Percentiles rank a stretch among this genome's conserved stretches.
phyloP scores from a whole-genome alignment of 2,797 vertebrate species.

The Merluccius polli region DNA sequence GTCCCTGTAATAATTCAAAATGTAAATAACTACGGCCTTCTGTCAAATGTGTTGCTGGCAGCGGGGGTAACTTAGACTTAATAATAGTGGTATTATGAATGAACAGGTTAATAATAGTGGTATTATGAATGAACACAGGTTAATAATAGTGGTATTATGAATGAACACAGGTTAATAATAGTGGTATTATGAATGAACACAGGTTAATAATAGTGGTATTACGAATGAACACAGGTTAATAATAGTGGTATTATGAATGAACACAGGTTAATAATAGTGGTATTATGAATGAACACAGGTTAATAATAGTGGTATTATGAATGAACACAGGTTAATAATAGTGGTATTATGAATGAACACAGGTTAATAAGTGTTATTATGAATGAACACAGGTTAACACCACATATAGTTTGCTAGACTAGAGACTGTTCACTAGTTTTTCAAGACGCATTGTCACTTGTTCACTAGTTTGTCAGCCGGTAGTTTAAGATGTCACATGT shows the following conservation, averaged over 20 bases:
- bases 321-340: too few species aligned
- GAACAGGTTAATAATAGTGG: neutral
- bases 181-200: neutral
- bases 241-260: neutral
- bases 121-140: too few species aligned
- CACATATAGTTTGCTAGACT: neutral
- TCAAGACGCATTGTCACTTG: neutral
- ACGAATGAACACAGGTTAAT: neutral
- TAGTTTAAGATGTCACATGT: too few species aligned
- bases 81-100: neutral
- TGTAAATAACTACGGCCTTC: neutral
- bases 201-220: too few species aligned
- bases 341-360: too few species aligned
- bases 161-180: neutral
- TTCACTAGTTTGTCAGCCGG: neutral
- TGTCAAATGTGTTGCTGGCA: neutral
- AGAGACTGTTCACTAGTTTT: neutral
- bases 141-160: too few species aligned
- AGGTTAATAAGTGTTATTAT: too few species aligned
- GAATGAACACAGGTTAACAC: neutral
- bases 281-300: too few species aligned
- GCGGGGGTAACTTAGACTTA: neutral
- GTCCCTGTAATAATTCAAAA: neutral
- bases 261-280: neutral
- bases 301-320: neutral